A percentile compares a stretch with the other conserved stretches of the same genome.
Conservation (phyloP, 1,140 invertebrate genomes). For the Apocrypta bakeri region DNA sequence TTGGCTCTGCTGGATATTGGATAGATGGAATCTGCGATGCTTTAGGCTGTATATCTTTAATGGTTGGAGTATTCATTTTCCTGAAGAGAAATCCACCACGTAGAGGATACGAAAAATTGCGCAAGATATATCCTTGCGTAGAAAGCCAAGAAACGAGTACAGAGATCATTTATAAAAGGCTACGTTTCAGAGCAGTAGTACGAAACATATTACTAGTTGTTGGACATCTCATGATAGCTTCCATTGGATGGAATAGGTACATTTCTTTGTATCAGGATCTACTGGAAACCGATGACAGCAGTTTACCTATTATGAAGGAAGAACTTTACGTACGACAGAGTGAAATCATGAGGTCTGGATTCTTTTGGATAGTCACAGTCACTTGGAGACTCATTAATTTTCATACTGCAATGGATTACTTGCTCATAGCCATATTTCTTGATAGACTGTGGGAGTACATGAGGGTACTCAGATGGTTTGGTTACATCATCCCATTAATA, state of each 20-base stretch:
- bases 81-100: conserved; percentile 81
- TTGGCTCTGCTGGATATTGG: conserved; percentile 82
- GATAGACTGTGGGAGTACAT: conserved; percentile 86
- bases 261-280: conserved; percentile 85
- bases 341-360: conserved; percentile 75
- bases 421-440: conserved; percentile 86
- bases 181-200: conserved; percentile 77
- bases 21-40: conserved; percentile 85
- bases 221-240: conserved; percentile 82
- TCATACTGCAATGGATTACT: conserved; percentile 84
- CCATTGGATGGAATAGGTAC: conserved; percentile 86
- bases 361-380: conserved; percentile 83
- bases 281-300: conserved; percentile 78
- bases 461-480: conserved; percentile 78
- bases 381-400: conserved; percentile 88
- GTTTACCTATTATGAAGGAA: conserved; percentile 73
- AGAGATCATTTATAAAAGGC: conserved; percentile 68
- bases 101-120: conserved; percentile 78
- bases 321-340: conserved; percentile 66
- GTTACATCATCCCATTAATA: conserved; percentile 76
- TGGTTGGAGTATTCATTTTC: conserved; percentile 80
- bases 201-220: conserved; percentile 80
- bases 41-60: conserved; percentile 81
- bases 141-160: conserved; percentile 44
- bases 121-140: conserved; percentile 67